Evolutionary conservation across 2,113 vertebrate species (phyloP), one percentile per base, ranked within the genome.

Genomic region (Trichomycterus rosablanca): DNA sequence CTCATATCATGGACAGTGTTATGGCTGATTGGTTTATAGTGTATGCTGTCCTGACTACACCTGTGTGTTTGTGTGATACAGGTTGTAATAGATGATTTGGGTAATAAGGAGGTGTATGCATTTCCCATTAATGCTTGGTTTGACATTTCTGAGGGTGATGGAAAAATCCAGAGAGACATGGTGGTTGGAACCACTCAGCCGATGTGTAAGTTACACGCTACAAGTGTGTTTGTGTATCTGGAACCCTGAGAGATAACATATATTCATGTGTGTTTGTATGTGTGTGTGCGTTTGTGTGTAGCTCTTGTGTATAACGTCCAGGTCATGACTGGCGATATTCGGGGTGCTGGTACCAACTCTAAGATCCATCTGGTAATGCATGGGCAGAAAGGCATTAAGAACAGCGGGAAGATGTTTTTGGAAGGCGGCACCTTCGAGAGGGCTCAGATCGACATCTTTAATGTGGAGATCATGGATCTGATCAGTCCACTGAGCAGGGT

Each of bases 301-400:
- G n/a, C n/a, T 23, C 89, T 96, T 10, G 83, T 95, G 1, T 99
- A 99, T 73, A 89, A 92, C 0, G 89, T 97, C 23, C 92, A 94
- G 48, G 87, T 99, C 60, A 89, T 94, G 87, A 98, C 96, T 0
- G 96, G 96, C 2, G 84, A 97, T 1, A 66, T 97, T 54, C 81
- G 88, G 39, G 95, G 95, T 1, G 96, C 93, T 0, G 96, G 95
- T 12, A 99, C 94, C 50, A 94, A 99, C 78, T 99, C 94, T 37
- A 99, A 99, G 78, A 92, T 99, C 76, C 93, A 97, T 14, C 69
- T 98, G 22, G 89, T 95, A 22, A 91, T 99, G 80, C 92, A 94
- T 0, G 94, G 95, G 32, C 80, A 85, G 74, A 93, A 95, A 81
- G 96, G 94, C 5, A 52, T 86, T 3, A 97, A 92, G 75, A 99